Evolutionary conservation across 2,797 vertebrate species (phyloP), one percentile per base, ranked within the genome.

Genomic region (Leptoclinus maculatus): DNA sequence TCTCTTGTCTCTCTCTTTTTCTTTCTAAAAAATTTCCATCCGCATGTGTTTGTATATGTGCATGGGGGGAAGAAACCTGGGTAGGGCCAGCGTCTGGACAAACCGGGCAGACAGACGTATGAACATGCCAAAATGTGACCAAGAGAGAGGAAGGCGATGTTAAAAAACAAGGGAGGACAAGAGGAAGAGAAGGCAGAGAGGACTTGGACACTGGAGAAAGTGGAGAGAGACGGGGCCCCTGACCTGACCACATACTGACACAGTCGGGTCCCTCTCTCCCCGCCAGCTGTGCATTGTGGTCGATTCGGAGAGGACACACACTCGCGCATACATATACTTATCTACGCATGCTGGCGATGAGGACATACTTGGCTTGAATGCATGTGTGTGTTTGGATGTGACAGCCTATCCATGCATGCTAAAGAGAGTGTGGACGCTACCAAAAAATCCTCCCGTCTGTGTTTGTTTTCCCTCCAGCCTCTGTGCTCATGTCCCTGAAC

Each of bases 211-310:
- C 58, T 80, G 81, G 88, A 83, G 86, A 84, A 74, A 80, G 85
- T 43, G 71, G 79, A 91, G 87, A 81, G 83, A 88, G 82, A 84
- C 25, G 16, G 88, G 92, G 90, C 92, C 93, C 84, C 91, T 90
- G 90, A 93, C 91, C 84, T 93, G 92, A 95, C 94, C 90, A 87
- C 93, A 34, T 34, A 93, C 89, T 90, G 88, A 94, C 94, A 94
- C 91, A 92, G 91, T 94, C 86, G 80, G 89, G 91, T 88, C 92
- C 73, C 89, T 88, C 83, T 85, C 84, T 91, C 78, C 76, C 80
- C 89, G 90, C 93, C 94, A 94, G 92, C 92, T 93, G 90, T 91
- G 91, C 92, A 87, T 81, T 94, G 95, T 84, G 94, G 94, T 94
- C 41, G 3, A 56, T 76, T 81, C 65, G 34, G 64, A 89, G 88